Evolutionary conservation across 2,797 vertebrate genomes (phyloP), one percentile per base, ranked within the genome.

Genomic region (Anguilla megastoma): DNA sequence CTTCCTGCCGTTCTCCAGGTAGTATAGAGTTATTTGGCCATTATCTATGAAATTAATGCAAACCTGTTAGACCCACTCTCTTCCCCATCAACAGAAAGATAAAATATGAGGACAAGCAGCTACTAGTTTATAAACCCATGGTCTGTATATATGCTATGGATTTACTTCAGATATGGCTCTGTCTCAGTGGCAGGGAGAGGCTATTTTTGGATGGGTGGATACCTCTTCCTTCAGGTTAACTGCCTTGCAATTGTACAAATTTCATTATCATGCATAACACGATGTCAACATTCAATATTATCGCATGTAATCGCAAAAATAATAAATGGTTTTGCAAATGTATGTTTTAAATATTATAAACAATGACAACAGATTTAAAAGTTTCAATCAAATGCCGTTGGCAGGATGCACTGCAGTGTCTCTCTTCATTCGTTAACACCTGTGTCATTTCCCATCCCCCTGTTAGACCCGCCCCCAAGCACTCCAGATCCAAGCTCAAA

Each of bases 401-500:
- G 10, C 52, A 84, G 2, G 83, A 58, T 83, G 3, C 10, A 45
- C 6, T 27, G 50, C 18, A 58, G n/a, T 54, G 83, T n/a, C 7
- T 2, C 1, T 16, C 50, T 45, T 9, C 86, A 60, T 87, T 45
- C n/a, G 16, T 71, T 69, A 24, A 85, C 56, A 36, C 24, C 27
- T 84, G 16, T 48, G 2, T 69, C 86, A 41, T 87, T 87, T 9
- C 30, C 86, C n/a, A 30, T 86, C 82, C 69, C 33, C 14, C 54
- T 54, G 2, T 63, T 88, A 95, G 95, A 27, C 82, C 86, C 66
- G 91, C 91, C 36, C 83, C 88, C 4, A 89, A 93, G 16, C 89
- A 90, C 0, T 2, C 88, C 74, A 91, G 92, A 86, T 89, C 93
- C 0, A 96, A 92, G 88, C 89, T 96, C 82, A 93, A 90, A 88